A percentile compares a stretch with the other conserved stretches of the same genome.
phyloP scores from a whole-genome alignment of 2,797 vertebrate genomes.

The Gadopsis marmoratus region DNA sequence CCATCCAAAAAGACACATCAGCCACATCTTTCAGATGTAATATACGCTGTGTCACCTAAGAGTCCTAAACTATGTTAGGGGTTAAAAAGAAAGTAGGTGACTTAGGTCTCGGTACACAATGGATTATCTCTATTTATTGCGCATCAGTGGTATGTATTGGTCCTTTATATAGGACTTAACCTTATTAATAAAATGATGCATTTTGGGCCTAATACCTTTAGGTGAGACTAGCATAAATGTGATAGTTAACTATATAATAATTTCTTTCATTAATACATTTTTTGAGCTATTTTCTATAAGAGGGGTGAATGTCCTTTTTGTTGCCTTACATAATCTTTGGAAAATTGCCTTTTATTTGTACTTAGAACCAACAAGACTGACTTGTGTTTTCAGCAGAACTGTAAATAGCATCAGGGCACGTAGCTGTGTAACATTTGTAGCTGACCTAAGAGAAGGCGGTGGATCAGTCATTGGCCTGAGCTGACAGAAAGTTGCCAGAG shows the following conservation, averaged over 20 bases:
- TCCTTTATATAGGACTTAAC: not conserved
- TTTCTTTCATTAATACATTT: not conserved
- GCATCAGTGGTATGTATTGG: not conserved
- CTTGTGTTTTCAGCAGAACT: conserved; percentile 8
- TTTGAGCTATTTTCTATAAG: not conserved
- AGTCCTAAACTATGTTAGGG: not conserved
- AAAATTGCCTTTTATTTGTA: not conserved
- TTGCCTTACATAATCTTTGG: not conserved
- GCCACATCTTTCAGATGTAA: not conserved
- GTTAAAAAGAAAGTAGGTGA: not conserved
- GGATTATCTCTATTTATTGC: not conserved
- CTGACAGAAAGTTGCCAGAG: conserved; percentile 5
- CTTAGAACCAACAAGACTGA: not conserved
- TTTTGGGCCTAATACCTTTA: not conserved
- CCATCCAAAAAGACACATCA: conserved; percentile 5
- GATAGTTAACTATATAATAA: not conserved
- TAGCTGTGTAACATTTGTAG: conserved; percentile 2
- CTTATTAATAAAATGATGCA: not conserved
- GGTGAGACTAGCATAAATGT: not conserved
- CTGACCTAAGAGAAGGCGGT: conserved; percentile 6
- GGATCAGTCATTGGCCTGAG: conserved; percentile 9
- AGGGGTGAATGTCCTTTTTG: no score
- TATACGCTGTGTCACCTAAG: conserved; percentile 2
- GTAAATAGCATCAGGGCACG: conserved; percentile 3
- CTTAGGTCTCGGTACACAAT: not conserved